A percentile compares a stretch with the other conserved stretches of the same genome.
These are phyloP conservation scores for Clarias fuscus DNA, from an alignment of 2,797 vertebrate species.

Conservation along the genomic window DNA sequence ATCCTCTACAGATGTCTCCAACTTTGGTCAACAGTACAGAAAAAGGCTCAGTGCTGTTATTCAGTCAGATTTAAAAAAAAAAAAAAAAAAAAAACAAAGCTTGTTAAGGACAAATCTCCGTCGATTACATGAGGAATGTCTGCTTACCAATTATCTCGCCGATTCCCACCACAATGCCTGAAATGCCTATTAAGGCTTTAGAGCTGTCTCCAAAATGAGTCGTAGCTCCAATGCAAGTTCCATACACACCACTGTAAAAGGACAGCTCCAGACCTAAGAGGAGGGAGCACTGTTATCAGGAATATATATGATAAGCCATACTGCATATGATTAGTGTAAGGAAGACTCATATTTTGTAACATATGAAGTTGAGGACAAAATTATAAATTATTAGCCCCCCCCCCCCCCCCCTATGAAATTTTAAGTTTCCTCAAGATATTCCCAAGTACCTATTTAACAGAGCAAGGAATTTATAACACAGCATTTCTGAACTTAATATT, in stretches of 20 bases:
- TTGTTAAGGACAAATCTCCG: not conserved
- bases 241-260: conserved; percentile 83
- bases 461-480: too few species aligned
- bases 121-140: not conserved
- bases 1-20: not conserved
- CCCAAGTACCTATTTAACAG: too few species aligned
- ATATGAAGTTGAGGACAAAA: too few species aligned
- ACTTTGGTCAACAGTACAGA: not conserved
- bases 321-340: not conserved
- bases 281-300: not conserved
- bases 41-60: not conserved
- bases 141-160: conserved; percentile 78
- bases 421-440: too few species aligned
- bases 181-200: conserved; percentile 80
- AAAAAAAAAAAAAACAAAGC: not conserved
- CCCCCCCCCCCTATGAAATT: too few species aligned
- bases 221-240: conserved; percentile 80
- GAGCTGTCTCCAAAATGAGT: conserved; percentile 70
- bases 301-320: not conserved
- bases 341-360: not conserved
- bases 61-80: not conserved
- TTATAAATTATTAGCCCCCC: too few species aligned
- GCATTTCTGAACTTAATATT: too few species aligned
- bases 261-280: conserved; percentile 75
- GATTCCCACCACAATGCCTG: conserved; percentile 77